Conservation (phyloP, 2,797 vertebrate genomes). For the Odontamblyopus lacepedii region DNA sequence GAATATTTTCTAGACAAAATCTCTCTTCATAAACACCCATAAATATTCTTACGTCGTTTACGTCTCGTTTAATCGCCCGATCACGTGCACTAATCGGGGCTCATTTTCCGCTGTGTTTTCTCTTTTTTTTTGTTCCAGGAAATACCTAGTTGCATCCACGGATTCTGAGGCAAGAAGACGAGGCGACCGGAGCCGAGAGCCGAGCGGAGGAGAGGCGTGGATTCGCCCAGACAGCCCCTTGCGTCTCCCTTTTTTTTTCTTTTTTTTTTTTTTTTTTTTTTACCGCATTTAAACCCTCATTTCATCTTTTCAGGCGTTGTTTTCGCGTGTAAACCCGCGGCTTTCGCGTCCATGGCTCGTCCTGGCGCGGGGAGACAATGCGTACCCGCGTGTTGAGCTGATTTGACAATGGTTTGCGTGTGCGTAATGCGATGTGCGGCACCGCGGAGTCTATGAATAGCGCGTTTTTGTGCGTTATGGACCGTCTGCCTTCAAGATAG, state of each 20-base stretch:
- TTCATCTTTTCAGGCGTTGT: background rate
- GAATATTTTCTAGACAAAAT: too few species aligned
- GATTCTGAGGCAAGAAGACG: background rate
- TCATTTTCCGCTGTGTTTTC: constrained; percentile 10
- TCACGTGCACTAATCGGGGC: background rate
- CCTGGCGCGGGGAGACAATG: constrained; percentile 10
- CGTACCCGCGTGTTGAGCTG: constrained; percentile 25
- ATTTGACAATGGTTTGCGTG: background rate
- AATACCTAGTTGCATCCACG: constrained; percentile 32
- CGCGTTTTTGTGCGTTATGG: constrained; percentile 69
- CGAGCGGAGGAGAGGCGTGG: constrained; percentile 62
- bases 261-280: background rate
- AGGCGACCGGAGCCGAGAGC: background rate
- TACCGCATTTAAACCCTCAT: constrained; percentile 13
- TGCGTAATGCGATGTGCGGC: constrained; percentile 44
- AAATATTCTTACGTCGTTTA: background rate
- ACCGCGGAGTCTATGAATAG: constrained; percentile 53
- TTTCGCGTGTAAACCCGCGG: background rate
- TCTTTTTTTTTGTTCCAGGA: constrained; percentile 30
- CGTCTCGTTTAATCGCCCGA: background rate
- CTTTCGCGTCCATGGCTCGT: background rate
- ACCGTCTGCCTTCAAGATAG: constrained; percentile 65
- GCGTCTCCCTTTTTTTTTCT: constrained; percentile 5
- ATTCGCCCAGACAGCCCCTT: constrained; percentile 43
- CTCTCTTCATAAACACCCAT: too few species aligned